Conservation (phyloP, 92 coral and sea anemone genomes). For the Chrysogorgia sp. region DNA sequence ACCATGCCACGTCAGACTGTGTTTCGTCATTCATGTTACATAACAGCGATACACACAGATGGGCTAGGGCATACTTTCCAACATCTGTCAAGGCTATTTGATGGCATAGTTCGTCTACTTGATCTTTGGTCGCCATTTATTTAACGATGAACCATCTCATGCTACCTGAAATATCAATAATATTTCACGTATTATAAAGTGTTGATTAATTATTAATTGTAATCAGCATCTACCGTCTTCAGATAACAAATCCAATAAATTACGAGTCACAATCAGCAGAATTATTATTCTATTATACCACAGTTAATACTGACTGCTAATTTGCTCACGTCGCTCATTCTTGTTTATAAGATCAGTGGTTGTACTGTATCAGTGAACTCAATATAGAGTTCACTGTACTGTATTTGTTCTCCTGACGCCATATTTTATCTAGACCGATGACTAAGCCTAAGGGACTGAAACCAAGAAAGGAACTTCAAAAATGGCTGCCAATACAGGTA, state of each 20-base stretch:
- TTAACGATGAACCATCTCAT: background rate
- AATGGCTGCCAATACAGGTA: constrained; percentile 62
- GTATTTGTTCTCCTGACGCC: too few species aligned
- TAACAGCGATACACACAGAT: constrained; percentile 34
- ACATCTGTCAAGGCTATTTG: constrained; percentile 29
- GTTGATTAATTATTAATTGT: background rate
- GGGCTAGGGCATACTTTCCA: constrained; percentile 31
- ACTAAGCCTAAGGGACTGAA: background rate
- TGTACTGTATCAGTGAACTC: too few species aligned
- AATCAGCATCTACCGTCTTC: background rate
- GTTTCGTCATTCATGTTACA: constrained; percentile 24
- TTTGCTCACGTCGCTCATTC: too few species aligned
- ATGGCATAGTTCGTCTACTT: constrained; percentile 25
- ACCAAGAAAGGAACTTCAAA: background rate
- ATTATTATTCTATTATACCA: too few species aligned
- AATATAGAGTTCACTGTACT: too few species aligned
- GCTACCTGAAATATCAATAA: background rate
- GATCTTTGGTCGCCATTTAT: constrained; percentile 17
- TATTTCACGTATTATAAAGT: background rate
- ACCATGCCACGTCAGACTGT: constrained; percentile 15
- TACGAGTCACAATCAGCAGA: too few species aligned
- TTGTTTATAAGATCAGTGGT: too few species aligned
- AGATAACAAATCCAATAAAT: background rate
- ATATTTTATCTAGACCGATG: too few species aligned
- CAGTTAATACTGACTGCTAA: too few species aligned